Conservation (phyloP, 2,113 vertebrate species). For the Clarias batrachus region DNA sequence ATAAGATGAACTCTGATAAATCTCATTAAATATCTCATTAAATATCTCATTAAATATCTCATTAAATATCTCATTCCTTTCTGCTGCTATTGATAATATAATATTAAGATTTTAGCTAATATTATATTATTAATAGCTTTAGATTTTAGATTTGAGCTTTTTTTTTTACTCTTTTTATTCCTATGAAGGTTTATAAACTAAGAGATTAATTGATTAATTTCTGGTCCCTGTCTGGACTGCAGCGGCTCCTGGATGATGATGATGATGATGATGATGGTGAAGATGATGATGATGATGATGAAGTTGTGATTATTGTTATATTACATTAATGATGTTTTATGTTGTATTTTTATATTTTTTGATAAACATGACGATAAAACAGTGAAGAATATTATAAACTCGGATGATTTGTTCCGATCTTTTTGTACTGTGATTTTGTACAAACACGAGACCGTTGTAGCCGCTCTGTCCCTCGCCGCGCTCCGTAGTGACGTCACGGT, state of each 20-base stretch:
- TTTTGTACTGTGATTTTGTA: background rate
- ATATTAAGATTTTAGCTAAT: background rate
- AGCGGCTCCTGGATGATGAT: too few relatives aligned
- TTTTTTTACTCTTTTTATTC: too few relatives aligned
- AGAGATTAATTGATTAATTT: too few relatives aligned
- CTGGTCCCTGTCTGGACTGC: too few relatives aligned
- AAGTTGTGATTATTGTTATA: background rate
- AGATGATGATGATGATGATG: too few relatives aligned
- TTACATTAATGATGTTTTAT: background rate
- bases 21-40: too few relatives aligned
- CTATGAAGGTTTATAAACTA: background rate
- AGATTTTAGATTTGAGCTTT: too few relatives aligned
- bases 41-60: background rate
- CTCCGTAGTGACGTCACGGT: constrained; percentile 64
- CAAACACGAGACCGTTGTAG: background rate
- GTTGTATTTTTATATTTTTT: background rate
- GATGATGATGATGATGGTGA: too few relatives aligned
- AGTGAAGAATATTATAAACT: background rate
- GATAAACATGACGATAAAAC: background rate
- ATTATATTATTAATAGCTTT: too few relatives aligned
- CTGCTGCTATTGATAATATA: background rate
- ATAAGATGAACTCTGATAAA: background rate
- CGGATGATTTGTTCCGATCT: too few relatives aligned
- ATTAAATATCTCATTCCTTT: background rate
- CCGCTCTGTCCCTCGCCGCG: constrained; percentile 9